These are phyloP conservation scores for Panthera uncia DNA, from an alignment of 2,113 vertebrate genomes.

Conservation along the genomic window DNA sequence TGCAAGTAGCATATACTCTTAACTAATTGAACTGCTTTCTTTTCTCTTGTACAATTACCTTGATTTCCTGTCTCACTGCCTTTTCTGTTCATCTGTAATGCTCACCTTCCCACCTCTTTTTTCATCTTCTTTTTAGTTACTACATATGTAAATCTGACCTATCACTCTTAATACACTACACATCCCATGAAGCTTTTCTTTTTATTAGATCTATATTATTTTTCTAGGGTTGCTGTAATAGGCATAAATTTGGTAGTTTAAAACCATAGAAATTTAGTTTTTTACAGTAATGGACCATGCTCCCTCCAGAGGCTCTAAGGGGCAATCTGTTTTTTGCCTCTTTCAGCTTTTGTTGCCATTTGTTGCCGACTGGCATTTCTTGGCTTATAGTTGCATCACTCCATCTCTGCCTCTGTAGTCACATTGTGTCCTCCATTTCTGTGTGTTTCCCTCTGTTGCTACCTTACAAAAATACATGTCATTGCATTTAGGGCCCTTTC, in stretches of 20 bases:
- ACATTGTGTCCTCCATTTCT: neutral
- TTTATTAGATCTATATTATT: neutral
- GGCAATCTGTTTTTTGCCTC: neutral
- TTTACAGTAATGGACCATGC: neutral
- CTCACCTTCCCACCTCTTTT: neutral
- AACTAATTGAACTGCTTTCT: neutral
- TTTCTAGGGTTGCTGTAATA: neutral
- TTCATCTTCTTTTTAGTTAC: neutral
- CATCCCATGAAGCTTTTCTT: neutral
- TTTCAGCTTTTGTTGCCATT: neutral
- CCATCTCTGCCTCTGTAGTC: neutral
- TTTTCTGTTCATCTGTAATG: neutral
- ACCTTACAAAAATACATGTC: neutral
- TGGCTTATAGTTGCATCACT: neutral
- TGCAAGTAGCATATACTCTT: neutral
- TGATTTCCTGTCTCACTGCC: neutral
- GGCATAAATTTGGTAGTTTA: neutral
- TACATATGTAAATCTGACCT: neutral
- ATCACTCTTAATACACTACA: neutral
- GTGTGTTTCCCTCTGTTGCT: neutral
- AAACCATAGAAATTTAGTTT: neutral
- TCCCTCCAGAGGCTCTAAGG: neutral
- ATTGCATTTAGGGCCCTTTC: neutral
- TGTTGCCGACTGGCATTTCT: neutral
- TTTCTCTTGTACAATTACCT: neutral